Evolutionary conservation across 2,113 vertebrate species (phyloP), one percentile per base, ranked within the genome.

Genomic region (Peromyscus maniculatus): DNA sequence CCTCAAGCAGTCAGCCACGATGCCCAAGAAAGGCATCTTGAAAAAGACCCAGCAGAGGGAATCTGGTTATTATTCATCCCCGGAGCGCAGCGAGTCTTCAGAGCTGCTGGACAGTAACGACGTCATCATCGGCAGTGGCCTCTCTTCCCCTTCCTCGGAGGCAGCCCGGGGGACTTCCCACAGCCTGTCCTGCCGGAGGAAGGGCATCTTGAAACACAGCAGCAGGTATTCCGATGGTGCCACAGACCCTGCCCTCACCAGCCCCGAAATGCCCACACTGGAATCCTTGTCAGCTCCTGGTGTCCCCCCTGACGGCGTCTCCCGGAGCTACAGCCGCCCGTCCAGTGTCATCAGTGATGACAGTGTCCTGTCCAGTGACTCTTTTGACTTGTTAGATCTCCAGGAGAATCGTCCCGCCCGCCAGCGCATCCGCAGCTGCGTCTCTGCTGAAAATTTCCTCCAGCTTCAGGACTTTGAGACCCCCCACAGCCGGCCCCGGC

Each of bases 11-110:
- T 98, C 98, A 33, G 99, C 99, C 43, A 98, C 99, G 10, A 98
- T 99, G 98, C 99, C 99, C 95, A 99, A 99, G 98, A 99, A 99
- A 98, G 99, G 99, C 98, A 99, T 99, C 97, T 98, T 99, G 95
- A 99, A 99, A 98, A 99, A 99, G 98, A 99, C 99, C 80, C 99
- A 99, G 97, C 99, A 99, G 97, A 99, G 99, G 91, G 99, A 99
- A 96, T 99, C 99, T 0, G 99, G 99, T 82, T 99, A 99, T 98
- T 99, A 99, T 97, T 99, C 99, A 3, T 99, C 99, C 39, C 99
- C 99, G 0, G 99, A 99, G 96, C 99, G 99, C 97, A 99, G 99
- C 0, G 99, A 99, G 98, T 99, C 99, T 96, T 99, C 99, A 0
- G 99, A 99, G 98, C 98, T 99, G 93, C 97, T 99, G 98, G 99